Evolutionary conservation across 2,797 vertebrate genomes (phyloP).

Genomic region (Sebastes hubbsi): DNA sequence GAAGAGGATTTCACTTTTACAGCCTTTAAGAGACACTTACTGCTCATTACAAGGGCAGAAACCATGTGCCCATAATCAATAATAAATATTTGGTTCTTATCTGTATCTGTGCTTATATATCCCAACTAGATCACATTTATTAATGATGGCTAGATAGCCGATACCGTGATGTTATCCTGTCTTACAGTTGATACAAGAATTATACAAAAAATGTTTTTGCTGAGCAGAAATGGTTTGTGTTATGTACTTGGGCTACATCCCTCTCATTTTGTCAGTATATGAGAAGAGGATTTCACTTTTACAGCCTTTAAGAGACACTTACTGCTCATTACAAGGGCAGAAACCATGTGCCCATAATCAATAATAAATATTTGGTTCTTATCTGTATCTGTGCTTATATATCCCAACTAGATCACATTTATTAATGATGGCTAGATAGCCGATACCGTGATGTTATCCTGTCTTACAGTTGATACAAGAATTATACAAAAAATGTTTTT

Average conservation of each 20-base stretch:
- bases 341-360: background rate
- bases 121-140: conserved; percentile 2
- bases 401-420: background rate
- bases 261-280: background rate
- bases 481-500: background rate
- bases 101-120: conserved; percentile 7
- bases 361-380: background rate
- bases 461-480: background rate
- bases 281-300: background rate
- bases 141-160: background rate
- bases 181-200: background rate
- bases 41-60: background rate
- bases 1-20: background rate
- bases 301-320: background rate
- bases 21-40: background rate
- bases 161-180: background rate
- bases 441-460: background rate
- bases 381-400: conserved; percentile 13
- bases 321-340: background rate
- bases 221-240: background rate
- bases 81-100: conserved; percentile 1
- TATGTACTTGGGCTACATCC: background rate
- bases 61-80: background rate
- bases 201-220: background rate
- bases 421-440: background rate